Conservation (phyloP, 2,888 invertebrate genomes). For the Plagodis pulveraria region DNA sequence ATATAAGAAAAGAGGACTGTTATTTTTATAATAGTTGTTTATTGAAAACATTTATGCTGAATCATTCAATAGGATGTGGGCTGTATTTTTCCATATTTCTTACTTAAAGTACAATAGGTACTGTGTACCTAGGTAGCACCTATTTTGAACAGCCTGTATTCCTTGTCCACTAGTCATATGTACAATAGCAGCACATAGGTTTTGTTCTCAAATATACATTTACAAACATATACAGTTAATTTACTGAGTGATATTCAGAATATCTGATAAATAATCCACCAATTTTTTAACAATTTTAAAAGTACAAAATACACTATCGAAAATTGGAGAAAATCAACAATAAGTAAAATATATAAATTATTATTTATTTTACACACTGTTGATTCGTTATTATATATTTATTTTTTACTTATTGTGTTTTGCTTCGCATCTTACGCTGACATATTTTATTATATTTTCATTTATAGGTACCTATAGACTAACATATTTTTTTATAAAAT, state of each 20-base stretch:
- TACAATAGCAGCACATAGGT: slow-evolving; percentile 60
- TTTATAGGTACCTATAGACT: slow-evolving; percentile 9
- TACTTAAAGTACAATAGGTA: background rate
- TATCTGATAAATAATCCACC: slow-evolving; percentile 37
- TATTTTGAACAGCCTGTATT: slow-evolving; percentile 46
- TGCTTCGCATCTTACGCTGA: slow-evolving; percentile 6
- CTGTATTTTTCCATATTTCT: slow-evolving; percentile 33
- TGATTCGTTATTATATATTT: background rate
- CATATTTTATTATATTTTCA: slow-evolving; percentile 9
- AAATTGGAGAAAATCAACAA: slow-evolving; percentile 2
- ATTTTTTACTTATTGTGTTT: slow-evolving; percentile 13
- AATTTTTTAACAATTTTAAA: slow-evolving; percentile 44
- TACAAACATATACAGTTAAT: slow-evolving; percentile 54
- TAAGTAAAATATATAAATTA: slow-evolving; percentile 8
- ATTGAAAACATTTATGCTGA: slow-evolving; percentile 54
- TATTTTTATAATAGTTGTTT: slow-evolving; percentile 29
- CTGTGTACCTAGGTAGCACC: background rate
- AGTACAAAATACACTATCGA: slow-evolving; percentile 62
- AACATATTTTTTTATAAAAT: slow-evolving; percentile 29
- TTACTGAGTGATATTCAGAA: slow-evolving; percentile 55
- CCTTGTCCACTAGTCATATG: slow-evolving; percentile 73
- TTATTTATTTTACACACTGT: background rate
- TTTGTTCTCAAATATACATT: slow-evolving; percentile 37
- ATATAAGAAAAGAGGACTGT: slow-evolving; percentile 45
- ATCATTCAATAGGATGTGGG: slow-evolving; percentile 52